These are phyloP conservation scores for Adrianichthys oophorus DNA, from an alignment of 2,797 vertebrate genomes.

Conservation along the genomic window DNA sequence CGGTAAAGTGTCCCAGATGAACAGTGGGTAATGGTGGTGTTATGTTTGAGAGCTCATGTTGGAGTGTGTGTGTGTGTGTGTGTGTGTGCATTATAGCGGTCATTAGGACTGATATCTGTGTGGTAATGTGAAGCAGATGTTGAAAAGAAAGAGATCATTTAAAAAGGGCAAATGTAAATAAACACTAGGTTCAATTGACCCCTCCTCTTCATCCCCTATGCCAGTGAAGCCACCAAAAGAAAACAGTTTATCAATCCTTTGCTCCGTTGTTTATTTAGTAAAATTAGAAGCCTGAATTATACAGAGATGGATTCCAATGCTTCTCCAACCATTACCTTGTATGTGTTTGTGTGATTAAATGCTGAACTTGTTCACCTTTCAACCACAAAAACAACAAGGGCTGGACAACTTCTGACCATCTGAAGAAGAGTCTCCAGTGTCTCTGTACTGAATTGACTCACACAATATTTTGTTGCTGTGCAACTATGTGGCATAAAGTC, in stretches of 20 bases:
- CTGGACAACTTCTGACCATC: conserved; percentile 21
- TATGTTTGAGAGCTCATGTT: conserved; percentile 32
- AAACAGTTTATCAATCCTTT: conserved; percentile 84
- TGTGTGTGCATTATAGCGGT: conserved; percentile 67
- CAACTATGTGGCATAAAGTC: neutral
- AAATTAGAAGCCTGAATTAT: conserved; percentile 57
- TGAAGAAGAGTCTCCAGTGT: too few relatives aligned
- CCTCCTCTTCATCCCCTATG: conserved; percentile 56
- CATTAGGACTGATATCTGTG: conserved; percentile 80
- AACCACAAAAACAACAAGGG: conserved; percentile 32
- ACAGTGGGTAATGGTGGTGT: conserved; percentile 55
- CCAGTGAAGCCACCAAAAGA: conserved; percentile 78
- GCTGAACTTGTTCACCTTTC: conserved; percentile 52
- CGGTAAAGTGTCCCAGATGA: conserved; percentile 68
- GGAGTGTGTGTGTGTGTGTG: conserved; percentile 29
- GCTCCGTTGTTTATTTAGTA: conserved; percentile 69
- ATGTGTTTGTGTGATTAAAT: neutral
- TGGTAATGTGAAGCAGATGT: conserved; percentile 83
- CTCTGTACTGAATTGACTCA: too few relatives aligned
- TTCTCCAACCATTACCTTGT: neutral
- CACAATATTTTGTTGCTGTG: neutral
- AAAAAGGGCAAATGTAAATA: conserved; percentile 84
- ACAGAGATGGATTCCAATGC: neutral
- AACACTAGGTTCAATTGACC: conserved; percentile 71
- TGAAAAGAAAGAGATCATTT: conserved; percentile 80